Base-by-base conservation (phyloP, 1,140 invertebrate genomes). In the Procambarus virginalis region DNA sequence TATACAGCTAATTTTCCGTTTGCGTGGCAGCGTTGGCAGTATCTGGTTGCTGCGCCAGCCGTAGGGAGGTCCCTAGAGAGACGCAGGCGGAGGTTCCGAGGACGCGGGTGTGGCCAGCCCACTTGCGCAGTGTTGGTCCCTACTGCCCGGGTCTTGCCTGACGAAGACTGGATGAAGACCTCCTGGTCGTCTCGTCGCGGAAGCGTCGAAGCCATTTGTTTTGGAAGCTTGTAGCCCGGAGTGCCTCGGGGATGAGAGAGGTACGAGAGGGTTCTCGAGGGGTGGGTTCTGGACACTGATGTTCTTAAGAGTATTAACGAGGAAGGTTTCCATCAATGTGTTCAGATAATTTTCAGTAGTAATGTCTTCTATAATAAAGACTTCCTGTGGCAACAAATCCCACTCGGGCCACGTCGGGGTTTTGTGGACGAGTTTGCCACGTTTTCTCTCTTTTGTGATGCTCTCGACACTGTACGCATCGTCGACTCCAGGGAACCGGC, bases 31-130 rank as follows among this genome's bases (percentile, higher is more conserved):
- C 78, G 6, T 17, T 12, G 49, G 78, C 78, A 14, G 78, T 80
- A 9, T 80, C 78, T 9, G 78, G 45, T 80, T 22, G 78, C 78
- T 80, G 45, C 48, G 49, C 78, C 78, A 80, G 48, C 78, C 78
- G 48, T 51, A 49, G 8, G 78, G 3, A 55, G n/a, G 20, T 6
- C 14, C 9, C 78, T 3, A n/a, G 48, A 55, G 34, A 34, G 34
- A 3, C 14, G 78, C 14, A 80, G n/a, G 45, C 78, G 78, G 49
- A 14, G 22, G 51, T n/a, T n/a, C 46, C 8, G 46, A 12, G 12
- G 10, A 8, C 51, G 48, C 1, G 78, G 17, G 20, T 20, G 78
- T 5, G 46, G 12, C 78, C 78, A 80, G 46, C 78, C 78, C 3
- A 80, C 20, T 2, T 80, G 78, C 12, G 20, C 45, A 45, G 78